Evolutionary conservation across 2,888 invertebrate genomes (phyloP), one percentile per base, ranked within the genome.

Genomic region (Helicoverpa assulta): DNA sequence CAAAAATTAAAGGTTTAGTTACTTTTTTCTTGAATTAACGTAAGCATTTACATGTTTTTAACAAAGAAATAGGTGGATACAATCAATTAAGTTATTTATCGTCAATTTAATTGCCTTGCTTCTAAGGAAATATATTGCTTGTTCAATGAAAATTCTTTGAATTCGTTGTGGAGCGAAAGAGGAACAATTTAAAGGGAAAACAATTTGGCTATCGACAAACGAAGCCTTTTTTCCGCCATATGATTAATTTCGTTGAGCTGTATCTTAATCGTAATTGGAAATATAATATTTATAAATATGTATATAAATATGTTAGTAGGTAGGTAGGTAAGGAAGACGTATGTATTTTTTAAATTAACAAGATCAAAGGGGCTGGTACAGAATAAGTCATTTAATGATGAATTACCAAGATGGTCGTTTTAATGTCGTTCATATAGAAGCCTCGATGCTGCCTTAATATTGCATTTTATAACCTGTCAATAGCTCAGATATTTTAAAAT

Each of bases 121-220:
- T 73, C 68, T 69, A 71, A 58, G 69, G 55, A 80, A 85, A 88
- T 85, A 80, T 82, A 86, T 85, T 81, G 77, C 84, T 75, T 60
- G 37, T 54, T 72, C 73, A 83, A 84, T 84, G 76, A 84, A 78
- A 84, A 85, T 85, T 83, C 78, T 67, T 63, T 19, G 59, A 82
- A 86, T 81, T 81, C 55, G 59, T 73, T 78, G 57, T 47, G 26
- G 50, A 70, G 74, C 62, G 70, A 79, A 78, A 70, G 37, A 70
- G 68, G 40, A 64, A 59, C 59, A 70, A 81, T 81, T 78, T 68
- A n/a, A 67, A 69, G 16, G 7, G 60, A 69, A 50, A 76, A 50
- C 16, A 54, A 68, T 76, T 76, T 37, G 55, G 50, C 16, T 66
- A 67, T 47, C 16, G n/a, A 57, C n/a, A 52, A 71, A 72, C 40